Evolutionary conservation across 2,888 invertebrate species (phyloP).

Genomic region (Panopea generosa): DNA sequence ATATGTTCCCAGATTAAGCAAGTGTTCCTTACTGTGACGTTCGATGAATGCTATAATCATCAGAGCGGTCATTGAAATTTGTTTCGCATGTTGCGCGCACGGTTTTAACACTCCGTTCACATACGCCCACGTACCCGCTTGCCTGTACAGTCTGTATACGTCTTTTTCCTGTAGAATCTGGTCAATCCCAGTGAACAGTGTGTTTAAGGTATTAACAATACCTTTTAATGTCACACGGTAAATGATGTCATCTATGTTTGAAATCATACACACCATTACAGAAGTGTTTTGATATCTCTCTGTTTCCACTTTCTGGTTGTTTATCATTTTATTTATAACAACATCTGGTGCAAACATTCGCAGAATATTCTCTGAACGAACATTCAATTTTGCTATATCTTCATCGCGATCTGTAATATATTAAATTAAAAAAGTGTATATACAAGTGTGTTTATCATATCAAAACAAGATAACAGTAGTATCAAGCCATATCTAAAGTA

Average conservation of each 20-base stretch:
- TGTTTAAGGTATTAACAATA: conserved; percentile 17
- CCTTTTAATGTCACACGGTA: conserved; percentile 15
- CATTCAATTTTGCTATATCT: background rate
- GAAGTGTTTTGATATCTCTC: background rate
- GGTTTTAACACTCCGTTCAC: conserved; percentile 10
- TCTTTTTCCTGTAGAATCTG: conserved; percentile 12
- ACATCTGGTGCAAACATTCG: conserved; percentile 12
- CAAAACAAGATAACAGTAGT: too few relatives aligned
- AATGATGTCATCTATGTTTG: conserved; percentile 4
- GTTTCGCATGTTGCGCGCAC: background rate
- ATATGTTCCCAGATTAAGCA: conserved; percentile 34
- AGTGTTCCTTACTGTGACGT: conserved; percentile 16
- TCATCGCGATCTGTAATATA: conserved; percentile 17
- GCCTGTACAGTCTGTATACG: conserved; percentile 15
- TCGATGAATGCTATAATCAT: conserved; percentile 7
- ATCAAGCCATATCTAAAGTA: too few relatives aligned
- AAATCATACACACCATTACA: conserved; percentile 9
- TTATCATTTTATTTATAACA: conserved; percentile 10
- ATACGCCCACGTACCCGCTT: conserved; percentile 5
- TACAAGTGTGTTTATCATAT: too few relatives aligned
- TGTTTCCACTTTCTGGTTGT: background rate
- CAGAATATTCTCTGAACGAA: background rate
- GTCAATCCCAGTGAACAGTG: conserved; percentile 18
- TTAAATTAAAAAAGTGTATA: background rate
- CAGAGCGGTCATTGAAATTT: background rate